Percentiles rank a stretch among this genome's conserved stretches.
phyloP scores from a whole-genome alignment of 1,140 invertebrate species.

The Ostrea edulis region DNA sequence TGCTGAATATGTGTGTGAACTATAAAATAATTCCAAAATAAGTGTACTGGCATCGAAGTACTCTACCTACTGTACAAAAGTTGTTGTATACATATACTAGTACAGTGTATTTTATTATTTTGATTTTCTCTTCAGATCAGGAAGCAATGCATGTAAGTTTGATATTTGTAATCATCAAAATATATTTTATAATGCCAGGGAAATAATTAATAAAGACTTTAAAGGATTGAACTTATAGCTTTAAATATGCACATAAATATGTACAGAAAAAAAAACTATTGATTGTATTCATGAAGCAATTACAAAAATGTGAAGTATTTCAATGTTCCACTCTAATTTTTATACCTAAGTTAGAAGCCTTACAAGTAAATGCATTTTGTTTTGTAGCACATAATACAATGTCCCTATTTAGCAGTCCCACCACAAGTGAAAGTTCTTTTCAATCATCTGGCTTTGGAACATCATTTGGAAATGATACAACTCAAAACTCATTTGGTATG shows the following conservation, averaged over 20 bases:
- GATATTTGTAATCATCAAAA: no score
- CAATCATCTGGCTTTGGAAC: neutral
- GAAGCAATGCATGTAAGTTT: neutral
- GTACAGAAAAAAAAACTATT: no score
- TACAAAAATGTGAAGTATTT: neutral
- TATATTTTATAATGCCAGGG: no score
- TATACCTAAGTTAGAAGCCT: neutral
- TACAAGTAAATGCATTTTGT: neutral
- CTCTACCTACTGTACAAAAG: no score
- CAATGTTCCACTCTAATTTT: neutral
- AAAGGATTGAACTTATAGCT: no score
- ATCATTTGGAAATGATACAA: neutral
- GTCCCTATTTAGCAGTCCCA: conserved; percentile 38
- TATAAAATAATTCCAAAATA: no score
- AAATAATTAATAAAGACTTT: no score
- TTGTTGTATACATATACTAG: no score
- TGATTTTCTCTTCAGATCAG: neutral
- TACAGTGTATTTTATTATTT: neutral
- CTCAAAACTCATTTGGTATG: conserved; percentile 1
- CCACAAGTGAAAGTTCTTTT: conserved; percentile 13
- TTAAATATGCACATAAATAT: no score
- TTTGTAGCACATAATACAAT: conserved; percentile 26
- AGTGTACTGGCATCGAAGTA: no score
- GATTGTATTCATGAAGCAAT: no score
- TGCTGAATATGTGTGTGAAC: no score